Evolutionary conservation across 2,888 invertebrate species (phyloP), one percentile per base, ranked within the genome.

Genomic region (Yponomeuta plumbellus): DNA sequence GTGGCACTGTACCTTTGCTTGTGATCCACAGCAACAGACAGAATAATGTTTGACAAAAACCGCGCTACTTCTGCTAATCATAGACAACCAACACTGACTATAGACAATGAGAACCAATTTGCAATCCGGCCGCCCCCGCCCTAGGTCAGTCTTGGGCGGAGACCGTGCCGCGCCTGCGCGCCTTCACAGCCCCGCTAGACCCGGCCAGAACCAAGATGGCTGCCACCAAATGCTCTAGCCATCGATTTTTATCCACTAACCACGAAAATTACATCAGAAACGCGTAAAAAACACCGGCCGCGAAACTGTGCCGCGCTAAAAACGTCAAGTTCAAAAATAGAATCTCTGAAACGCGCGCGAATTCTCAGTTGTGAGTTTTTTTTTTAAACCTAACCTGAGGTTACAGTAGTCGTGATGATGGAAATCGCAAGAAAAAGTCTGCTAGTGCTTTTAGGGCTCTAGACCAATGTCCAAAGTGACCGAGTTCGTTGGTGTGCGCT

Each of bases 191-290:
- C 75, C 81, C 77, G 73, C 76, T 76, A 74, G 75, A 74, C 76
- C 80, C 74, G 75, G 79, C 76, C 80, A 80, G 62, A 77, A 81
- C 72, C 73, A 89, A 89, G 74, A 89, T 89, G 89, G 89, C 88
- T 73, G 77, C 83, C 73, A 71, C 71, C 74, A 80, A 78, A 77
- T 80, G 82, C 82, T 83, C 80, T 76, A 75, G 73, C 76, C 80
- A 84, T 86, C 88, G 86, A 87, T 87, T 87, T 85, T 87, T 81
- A 85, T 82, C 80, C 80, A 80, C 76, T 79, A 79, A 44, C 39
- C 63, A 64, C 44, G 40, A 44, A 40, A 64, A 64, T 44, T 22
- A 22, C 40, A 21, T 21, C 39, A 39, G 11, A 64, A 64, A 44
- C 61, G 13, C 44, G 17, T 52, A 52, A 10, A n/a, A 61, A 61